A percentile compares a stretch with the other conserved stretches of the same genome.
Evolutionary conservation across 2,113 vertebrate genomes (phyloP).

Genomic region (Boleophthalmus pectinirostris): DNA sequence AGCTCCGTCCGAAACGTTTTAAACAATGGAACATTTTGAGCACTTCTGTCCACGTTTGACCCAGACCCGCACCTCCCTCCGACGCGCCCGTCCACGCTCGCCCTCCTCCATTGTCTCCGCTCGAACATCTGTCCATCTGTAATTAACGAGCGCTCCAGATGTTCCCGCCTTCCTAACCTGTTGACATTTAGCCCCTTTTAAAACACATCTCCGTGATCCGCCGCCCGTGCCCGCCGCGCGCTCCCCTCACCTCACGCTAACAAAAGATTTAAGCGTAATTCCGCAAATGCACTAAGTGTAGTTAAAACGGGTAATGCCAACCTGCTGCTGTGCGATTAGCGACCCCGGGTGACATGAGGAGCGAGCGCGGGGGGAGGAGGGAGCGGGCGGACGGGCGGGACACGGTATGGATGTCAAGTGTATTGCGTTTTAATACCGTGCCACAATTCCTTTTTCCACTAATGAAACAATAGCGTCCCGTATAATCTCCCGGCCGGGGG

Average conservation of each 20-base stretch:
- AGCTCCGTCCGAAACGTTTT: background rate
- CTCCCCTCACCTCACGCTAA: slow-evolving; percentile 38
- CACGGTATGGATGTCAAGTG: slow-evolving; percentile 47
- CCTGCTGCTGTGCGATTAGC: slow-evolving; percentile 77
- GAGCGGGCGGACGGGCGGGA: slow-evolving; percentile 24
- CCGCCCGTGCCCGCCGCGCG: background rate
- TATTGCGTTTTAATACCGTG: slow-evolving; percentile 54
- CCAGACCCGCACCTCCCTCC: background rate
- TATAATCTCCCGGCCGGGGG: slow-evolving; percentile 73
- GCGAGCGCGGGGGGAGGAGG: slow-evolving; percentile 10
- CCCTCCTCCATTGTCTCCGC: slow-evolving; percentile 22
- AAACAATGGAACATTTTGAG: background rate
- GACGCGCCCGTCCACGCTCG: background rate
- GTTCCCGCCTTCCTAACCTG: slow-evolving; percentile 52
- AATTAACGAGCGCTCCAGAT: slow-evolving; percentile 64
- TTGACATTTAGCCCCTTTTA: slow-evolving; percentile 43
- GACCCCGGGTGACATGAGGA: slow-evolving; percentile 57
- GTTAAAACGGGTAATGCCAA: slow-evolving; percentile 78
- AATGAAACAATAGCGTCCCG: slow-evolving; percentile 78
- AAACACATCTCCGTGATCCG: slow-evolving; percentile 26
- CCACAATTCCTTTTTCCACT: slow-evolving; percentile 61
- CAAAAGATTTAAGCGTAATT: slow-evolving; percentile 74
- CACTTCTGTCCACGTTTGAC: background rate
- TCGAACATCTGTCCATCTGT: slow-evolving; percentile 56
- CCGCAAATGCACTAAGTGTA: slow-evolving; percentile 75